Conservation (phyloP, 2,888 invertebrate genomes). For the Tachina fera region DNA sequence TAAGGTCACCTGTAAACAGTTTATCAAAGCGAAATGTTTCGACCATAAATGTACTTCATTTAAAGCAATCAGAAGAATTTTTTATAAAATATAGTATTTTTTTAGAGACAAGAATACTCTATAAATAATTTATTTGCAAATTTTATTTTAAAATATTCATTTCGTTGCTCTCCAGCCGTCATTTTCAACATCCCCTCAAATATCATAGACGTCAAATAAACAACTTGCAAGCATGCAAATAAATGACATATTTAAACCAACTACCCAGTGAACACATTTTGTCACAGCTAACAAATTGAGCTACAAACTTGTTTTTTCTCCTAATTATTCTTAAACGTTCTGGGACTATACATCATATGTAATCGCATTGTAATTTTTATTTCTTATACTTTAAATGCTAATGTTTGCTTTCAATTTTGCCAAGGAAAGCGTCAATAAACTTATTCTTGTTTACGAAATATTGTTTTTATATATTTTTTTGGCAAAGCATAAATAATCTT, state of each 20-base stretch:
- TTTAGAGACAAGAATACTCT: neutral
- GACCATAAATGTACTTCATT: neutral
- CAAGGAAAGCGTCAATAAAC: no score
- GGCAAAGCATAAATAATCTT: no score
- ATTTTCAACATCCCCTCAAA: conserved; percentile 1
- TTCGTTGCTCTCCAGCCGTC: conserved; percentile 6
- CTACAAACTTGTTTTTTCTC: no score
- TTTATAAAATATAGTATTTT: neutral
- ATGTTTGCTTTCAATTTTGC: no score
- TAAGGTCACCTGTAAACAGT: no score
- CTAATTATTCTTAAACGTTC: no score
- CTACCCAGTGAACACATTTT: neutral
- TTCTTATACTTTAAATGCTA: no score
- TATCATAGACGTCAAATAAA: conserved; percentile 14
- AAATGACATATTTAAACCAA: neutral
- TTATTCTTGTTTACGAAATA: no score
- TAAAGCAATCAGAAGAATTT: neutral
- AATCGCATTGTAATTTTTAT: no score
- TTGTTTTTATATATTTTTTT: no score
- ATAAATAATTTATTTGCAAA: conserved; percentile 47
- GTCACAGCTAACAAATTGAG: no score
- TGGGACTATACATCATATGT: no score
- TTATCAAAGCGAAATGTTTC: neutral
- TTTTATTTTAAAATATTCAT: conserved; percentile 52
- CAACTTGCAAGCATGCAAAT: neutral